Evolutionary conservation across 2,113 vertebrate species (phyloP).

Genomic region (Mirza zaza): DNA sequence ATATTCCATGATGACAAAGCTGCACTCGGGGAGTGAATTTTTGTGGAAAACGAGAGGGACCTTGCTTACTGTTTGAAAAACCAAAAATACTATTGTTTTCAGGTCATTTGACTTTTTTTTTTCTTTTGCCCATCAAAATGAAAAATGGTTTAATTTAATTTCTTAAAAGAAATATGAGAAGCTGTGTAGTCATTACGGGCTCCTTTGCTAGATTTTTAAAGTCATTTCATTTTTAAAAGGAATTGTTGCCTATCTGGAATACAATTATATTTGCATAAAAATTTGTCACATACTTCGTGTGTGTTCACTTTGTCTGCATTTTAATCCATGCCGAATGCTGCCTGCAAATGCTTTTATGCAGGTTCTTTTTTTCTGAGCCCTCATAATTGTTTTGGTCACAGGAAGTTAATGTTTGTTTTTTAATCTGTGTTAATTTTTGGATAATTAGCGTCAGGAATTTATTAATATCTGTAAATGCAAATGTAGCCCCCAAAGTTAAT

Average conservation of each 20-base stretch:
- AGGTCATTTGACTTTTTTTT: conserved; percentile 14
- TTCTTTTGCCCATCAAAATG: conserved; percentile 73
- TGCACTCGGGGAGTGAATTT: conserved; percentile 12
- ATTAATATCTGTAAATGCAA: conserved; percentile 78
- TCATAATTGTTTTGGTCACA: conserved; percentile 42
- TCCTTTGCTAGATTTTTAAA: conserved; percentile 74
- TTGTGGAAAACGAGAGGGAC: conserved; percentile 56
- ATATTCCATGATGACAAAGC: conserved; percentile 54
- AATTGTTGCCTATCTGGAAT: conserved; percentile 74
- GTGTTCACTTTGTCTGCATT: conserved; percentile 73
- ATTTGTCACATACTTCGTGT: conserved; percentile 74
- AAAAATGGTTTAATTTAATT: conserved; percentile 81
- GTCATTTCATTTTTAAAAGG: conserved; percentile 76
- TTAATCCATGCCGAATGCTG: conserved; percentile 70
- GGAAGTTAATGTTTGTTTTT: conserved; percentile 57
- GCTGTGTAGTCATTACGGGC: conserved; percentile 57
- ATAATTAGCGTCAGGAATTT: conserved; percentile 82
- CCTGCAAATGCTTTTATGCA: conserved; percentile 65
- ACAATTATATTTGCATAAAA: conserved; percentile 77
- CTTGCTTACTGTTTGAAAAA: conserved; percentile 69
- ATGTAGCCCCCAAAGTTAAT: conserved; percentile 77
- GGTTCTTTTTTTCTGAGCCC: conserved; percentile 69
- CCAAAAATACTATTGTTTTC: conserved; percentile 50
- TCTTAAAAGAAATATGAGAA: conserved; percentile 76
- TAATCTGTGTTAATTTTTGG: conserved; percentile 79